Evolutionary conservation across 2,113 vertebrate species (phyloP), one percentile per base, ranked within the genome.

Genomic region (Sinosuthora webbiana): DNA sequence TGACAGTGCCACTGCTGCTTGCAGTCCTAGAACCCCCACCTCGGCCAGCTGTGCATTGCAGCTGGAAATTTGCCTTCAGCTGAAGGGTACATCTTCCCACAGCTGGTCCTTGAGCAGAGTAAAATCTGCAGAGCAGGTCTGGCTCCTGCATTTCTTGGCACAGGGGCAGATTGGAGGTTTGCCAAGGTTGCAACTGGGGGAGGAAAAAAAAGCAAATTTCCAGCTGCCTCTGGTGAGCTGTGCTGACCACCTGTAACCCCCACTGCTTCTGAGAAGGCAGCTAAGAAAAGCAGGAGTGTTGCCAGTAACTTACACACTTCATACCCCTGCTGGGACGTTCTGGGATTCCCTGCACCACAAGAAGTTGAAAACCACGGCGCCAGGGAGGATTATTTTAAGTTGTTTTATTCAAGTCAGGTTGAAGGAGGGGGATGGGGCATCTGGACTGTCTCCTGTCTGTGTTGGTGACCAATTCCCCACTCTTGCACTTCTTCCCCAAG

Each of bases 191-290:
- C 41, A 68, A 28, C 15, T 24, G 27, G 37, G 62, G 45, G 31
- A 4, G 31, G 31, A 2, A 49, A 41, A 37, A 31, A 24, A 2
- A 6, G 4, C 49, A 12, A 16, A 52, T 37, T 70, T 74, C 50
- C 65, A 0, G 0, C 21, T 83, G 63, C 25, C 53, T 35, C 47
- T 0, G 0, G 39, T 50, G 45, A 94, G 67, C 33, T 76, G 39
- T 45, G 39, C 71, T 15, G 57, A 39, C 19, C 35, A 84, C 62
- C 62, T 83, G 59, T 44, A 55, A 31, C 16, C 63, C 56, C 22
- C 59, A 13, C 16, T n/a, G 59, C 50, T 83, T 80, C 92, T 65
- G 42, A 70, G 73, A 78, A 52, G 45, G 63, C 53, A 83, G 49
- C 67, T 68, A 25, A 80, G 63, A 44, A 91, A 90, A 83, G 27